These are phyloP conservation scores for Phlogophora meticulosa DNA, from an alignment of 2,888 invertebrate species.

Conservation along the genomic window DNA sequence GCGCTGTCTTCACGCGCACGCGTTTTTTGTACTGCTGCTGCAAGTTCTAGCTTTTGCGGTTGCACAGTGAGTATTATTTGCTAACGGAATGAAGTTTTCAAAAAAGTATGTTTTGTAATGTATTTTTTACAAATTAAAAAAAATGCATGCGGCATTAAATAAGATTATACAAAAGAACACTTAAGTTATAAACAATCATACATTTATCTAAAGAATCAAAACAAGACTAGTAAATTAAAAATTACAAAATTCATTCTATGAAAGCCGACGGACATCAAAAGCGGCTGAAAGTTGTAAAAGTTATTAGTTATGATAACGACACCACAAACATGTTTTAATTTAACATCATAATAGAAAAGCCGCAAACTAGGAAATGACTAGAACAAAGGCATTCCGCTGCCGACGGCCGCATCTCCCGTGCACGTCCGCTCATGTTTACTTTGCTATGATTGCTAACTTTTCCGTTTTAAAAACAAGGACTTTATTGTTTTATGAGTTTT, in stretches of 20 bases:
- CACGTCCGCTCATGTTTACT: slow-evolving; percentile 43
- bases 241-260: background rate
- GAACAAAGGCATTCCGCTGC: slow-evolving; percentile 72
- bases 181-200: background rate
- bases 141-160: background rate
- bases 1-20: slow-evolving; percentile 73
- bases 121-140: background rate
- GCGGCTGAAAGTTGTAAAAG: slow-evolving; percentile 16
- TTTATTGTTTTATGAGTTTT: background rate
- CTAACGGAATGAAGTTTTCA: background rate
- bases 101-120: background rate
- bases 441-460: slow-evolving; percentile 19
- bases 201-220: background rate
- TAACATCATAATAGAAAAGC: slow-evolving; percentile 23
- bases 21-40: slow-evolving; percentile 70
- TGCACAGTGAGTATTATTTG: slow-evolving; percentile 81
- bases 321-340: slow-evolving; percentile 19
- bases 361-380: slow-evolving; percentile 59
- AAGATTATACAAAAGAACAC: background rate
- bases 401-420: slow-evolving; percentile 61
- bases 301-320: background rate
- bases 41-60: slow-evolving; percentile 75
- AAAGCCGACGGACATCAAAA: background rate
- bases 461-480: background rate
- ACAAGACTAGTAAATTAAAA: background rate